Evolutionary conservation across 1,140 invertebrate genomes (phyloP), one percentile per base, ranked within the genome.

Genomic region (Ips typographus): DNA sequence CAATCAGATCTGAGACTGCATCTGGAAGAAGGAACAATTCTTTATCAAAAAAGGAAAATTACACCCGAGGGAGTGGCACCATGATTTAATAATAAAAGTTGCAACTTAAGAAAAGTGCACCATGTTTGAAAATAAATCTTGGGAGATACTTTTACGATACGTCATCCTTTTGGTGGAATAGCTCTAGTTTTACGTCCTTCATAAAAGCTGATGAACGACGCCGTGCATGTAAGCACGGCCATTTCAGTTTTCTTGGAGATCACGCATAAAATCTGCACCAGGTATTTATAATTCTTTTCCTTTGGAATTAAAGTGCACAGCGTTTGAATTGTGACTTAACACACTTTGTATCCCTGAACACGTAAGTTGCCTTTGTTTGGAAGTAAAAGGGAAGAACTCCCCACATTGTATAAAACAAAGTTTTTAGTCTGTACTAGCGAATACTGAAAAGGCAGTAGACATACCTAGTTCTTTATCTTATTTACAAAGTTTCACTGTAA

Each of bases 1-100:
- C 96, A 98, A 76, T 95, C 93, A 53, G 90, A 92, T 49, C 93
- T 85, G 40, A 96, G 82, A 73, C 94, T 97, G 81, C 96, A 98
- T 77, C 87, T 49, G 44, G 44, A 49, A 49, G 1, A 49, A 49
- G 2, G 3, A 49, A 49, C 1, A 49, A 49, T 49, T 3, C 3
- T 22, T 49, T 49, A 49, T 6, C 7, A 49, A 49, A 49, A 49
- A 49, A 49, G 44, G 44, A 49, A 49, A 8, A 49, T 49, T 49
- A 8, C 22, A 22, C 44, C 22, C 22, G 22, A 22, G 22, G 44
- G 7, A 49, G 22, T 49, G 7, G 44, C 44, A 49, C 3, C 44
- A 22, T 22, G 22, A 22, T 22, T 49, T 1, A 49, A 49, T 49
- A 49, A 3, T 55, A 55, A 55, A 55, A 55, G 52, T n/a, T 55